Conservation (phyloP, 2,888 invertebrate genomes). For the Abrostola tripartita region DNA sequence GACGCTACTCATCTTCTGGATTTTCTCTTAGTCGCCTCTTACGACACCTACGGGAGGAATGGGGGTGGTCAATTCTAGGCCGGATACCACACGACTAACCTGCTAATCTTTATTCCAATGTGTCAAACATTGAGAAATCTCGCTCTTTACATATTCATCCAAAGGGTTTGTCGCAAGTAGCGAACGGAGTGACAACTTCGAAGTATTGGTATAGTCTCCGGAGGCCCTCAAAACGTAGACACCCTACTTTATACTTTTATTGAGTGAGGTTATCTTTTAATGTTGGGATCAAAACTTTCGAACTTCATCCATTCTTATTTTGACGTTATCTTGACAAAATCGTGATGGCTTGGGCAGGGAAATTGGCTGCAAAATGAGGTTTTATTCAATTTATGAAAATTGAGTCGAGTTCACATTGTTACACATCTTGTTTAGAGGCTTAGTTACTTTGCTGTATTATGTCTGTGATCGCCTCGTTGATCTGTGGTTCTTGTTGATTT, state of each 20-base stretch:
- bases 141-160: too few relatives aligned
- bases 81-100: too few relatives aligned
- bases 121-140: too few relatives aligned
- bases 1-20: too few relatives aligned
- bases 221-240: conserved; percentile 44
- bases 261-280: conserved; percentile 13
- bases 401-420: background rate
- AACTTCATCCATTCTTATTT: conserved; percentile 9
- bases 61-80: too few relatives aligned
- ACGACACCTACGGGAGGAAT: too few relatives aligned
- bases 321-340: background rate
- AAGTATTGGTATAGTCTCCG: conserved; percentile 35
- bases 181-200: too few relatives aligned
- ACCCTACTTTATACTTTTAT: conserved; percentile 20
- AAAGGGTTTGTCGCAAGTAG: too few relatives aligned
- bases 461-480: background rate
- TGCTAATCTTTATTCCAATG: too few relatives aligned
- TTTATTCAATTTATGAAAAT: background rate
- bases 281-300: conserved; percentile 23
- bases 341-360: background rate
- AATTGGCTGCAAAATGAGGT: background rate
- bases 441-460: background rate
- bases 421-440: background rate
- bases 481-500: background rate
- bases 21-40: too few relatives aligned